Evolutionary conservation across 2,113 vertebrate species (phyloP), one percentile per base, ranked within the genome.

Genomic region (Scartelaos histophorus): DNA sequence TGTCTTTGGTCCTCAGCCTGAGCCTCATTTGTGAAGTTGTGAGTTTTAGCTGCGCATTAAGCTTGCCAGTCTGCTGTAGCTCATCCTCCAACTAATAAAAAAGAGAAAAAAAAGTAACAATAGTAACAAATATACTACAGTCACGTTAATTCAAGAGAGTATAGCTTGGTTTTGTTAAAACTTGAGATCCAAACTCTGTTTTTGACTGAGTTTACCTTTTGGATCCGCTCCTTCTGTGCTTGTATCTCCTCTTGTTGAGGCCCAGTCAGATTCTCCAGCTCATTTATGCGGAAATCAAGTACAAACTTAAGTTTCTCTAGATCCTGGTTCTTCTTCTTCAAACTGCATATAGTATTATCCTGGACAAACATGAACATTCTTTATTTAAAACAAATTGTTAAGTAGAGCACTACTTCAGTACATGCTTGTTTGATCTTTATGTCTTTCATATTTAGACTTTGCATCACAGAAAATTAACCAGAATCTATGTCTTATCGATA

Each of bases 291-390:
- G 82, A 93, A 94, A 83, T 95, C 94, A 3, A 96, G 88, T 66
- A 96, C 88, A 87, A 95, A 96, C 81, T 93, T 95, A 69, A 96
- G 88, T 83, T 95, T 96, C 86, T 95, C 95, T 74, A 98, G 91
- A 45, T 96, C 94, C 79, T 95, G 93, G 75, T 95, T 97, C 91
- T 95, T 96, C 85, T 92, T 95, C 88, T 95, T 96, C 71, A 98
- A 74, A 5, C 94, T 92, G 71, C 88, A 92, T 70, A 97, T 95
- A 34, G 88, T 85, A 56, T 93, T 95, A 66, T 98, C 97, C 97
- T 98, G 87, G 11, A 6, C 3, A 61, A 24, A 7, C 19, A 58
- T 3, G 51, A 6, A 3, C 9, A 53, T 2, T 35, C 38, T 43
- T 51, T 51, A 51, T 38, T 47, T 2, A 29, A 7, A 15, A 4